These are phyloP conservation scores for Epinotia ramella DNA, from an alignment of 2,888 invertebrate genomes.

Conservation along the genomic window DNA sequence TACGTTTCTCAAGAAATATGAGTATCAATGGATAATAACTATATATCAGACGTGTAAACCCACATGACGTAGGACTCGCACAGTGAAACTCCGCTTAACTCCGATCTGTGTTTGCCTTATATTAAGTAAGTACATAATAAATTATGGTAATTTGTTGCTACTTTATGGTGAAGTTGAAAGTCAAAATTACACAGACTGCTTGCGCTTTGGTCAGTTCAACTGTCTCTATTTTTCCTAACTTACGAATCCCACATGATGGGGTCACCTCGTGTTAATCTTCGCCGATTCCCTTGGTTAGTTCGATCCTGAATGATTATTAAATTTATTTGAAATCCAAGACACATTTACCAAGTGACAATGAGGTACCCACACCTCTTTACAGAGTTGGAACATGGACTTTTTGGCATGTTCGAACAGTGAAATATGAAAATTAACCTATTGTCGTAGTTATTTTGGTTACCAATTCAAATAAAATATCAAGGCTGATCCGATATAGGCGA, in stretches of 20 bases:
- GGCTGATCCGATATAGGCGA: no score
- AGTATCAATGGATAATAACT: constrained; percentile 48
- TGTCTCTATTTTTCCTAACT: neutral
- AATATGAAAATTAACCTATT: no score
- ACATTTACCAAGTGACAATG: neutral
- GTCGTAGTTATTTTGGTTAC: no score
- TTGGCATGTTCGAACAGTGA: no score
- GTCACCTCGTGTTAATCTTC: no score
- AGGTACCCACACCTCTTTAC: neutral
- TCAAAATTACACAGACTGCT: neutral
- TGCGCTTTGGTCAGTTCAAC: neutral
- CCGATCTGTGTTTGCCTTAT: constrained; percentile 48
- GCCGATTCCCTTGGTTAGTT: no score
- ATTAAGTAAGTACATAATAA: constrained; percentile 43
- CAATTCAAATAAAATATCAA: no score
- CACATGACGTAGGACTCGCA: constrained; percentile 50
- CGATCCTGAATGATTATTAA: neutral
- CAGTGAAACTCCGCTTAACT: constrained; percentile 51
- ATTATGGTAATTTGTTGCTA: neutral
- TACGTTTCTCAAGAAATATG: constrained; percentile 60
- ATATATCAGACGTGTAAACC: constrained; percentile 50
- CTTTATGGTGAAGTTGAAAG: neutral
- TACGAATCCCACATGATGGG: no score
- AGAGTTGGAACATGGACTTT: no score
- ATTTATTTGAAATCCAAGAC: neutral